Base-by-base conservation (phyloP, 2,113 vertebrate genomes). In the Siniperca chuatsi region DNA sequence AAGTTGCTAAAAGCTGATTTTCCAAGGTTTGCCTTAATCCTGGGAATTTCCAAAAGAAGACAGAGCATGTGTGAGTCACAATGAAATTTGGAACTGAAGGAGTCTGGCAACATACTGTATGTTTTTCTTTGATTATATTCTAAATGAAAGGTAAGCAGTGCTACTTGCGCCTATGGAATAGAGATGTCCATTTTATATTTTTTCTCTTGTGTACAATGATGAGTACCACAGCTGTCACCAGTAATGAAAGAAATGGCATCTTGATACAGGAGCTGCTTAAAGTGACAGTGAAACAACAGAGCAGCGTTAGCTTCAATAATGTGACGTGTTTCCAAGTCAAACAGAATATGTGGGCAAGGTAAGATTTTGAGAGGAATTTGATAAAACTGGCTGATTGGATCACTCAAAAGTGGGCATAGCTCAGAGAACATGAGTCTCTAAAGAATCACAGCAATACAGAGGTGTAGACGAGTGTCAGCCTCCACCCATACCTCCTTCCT, bases 11-110 rank as follows among this genome's bases (percentile, higher is more conserved):
- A 75, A 5, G 48, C 37, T 57, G 2, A 54, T 82, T 82, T 71
- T 85, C 58, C 12, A 0, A 23, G 33, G 40, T 84, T 84, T 79
- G 76, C 73, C 61, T 55, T 64, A 20, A 77, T 46, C 13, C 57
- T 20, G 21, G 25, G 21, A 75, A 48, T 58, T 61, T 71, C 23
- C 4, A 35, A 48, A 29, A 12, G n/a, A 50, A 8, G 46, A 52
- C 18, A 37, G 35, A 16, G 4, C 3, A 4, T 0, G 21, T 9
- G 54, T 48, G 29, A 62, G 44, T 13, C 44, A 61, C 50, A n/a
- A 20, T 57, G 40, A 25, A 33, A n/a, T 42, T 44, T 80, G 55
- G 8, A 80, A 44, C 6, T 66, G 8, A 55, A 46, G 16, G 21
- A 40, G 57, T 84, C 50, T 61, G 33, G 13, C 9, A 42, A 33